These are phyloP conservation scores for Haliclona indistincta DNA, from an alignment of 37 sponge, comb jelly and placozoan genomes.

Conservation along the genomic window DNA sequence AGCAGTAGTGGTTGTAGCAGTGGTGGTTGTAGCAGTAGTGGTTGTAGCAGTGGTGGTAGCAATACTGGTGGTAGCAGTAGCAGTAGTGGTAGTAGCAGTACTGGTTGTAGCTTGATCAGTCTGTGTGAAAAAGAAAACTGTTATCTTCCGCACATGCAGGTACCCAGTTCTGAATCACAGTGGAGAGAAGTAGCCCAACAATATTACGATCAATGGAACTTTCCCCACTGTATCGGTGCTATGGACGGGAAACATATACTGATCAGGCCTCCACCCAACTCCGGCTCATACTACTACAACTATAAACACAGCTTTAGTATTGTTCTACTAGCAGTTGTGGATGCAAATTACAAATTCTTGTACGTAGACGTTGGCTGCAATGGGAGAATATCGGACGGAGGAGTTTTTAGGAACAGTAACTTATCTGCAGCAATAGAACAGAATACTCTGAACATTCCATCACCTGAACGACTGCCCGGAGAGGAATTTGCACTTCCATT, in stretches of 20 bases:
- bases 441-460: conserved; percentile 33
- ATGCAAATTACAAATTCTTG: conserved; percentile 48
- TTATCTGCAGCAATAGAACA: conserved; percentile 14
- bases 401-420: conserved; percentile 27
- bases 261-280: conserved; percentile 30
- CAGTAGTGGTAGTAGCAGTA: too few species aligned
- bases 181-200: conserved; percentile 24
- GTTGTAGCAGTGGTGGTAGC: too few species aligned
- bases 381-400: conserved; percentile 50
- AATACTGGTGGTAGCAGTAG: too few species aligned
- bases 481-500: neutral
- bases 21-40: too few species aligned
- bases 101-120: too few species aligned
- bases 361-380: conserved; percentile 43
- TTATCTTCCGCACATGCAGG: too few species aligned
- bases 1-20: too few species aligned
- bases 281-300: conserved; percentile 50
- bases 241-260: conserved; percentile 63
- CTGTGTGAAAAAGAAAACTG: too few species aligned
- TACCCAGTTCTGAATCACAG: conserved; percentile 24
- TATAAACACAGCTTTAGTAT: conserved; percentile 49
- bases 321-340: conserved; percentile 44
- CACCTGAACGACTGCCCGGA: conserved; percentile 2
- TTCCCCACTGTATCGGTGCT: conserved; percentile 41
- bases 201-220: conserved; percentile 41